These are phyloP conservation scores for Smittia sp. DNA, from an alignment of 2,888 invertebrate genomes.

Conservation along the genomic window DNA sequence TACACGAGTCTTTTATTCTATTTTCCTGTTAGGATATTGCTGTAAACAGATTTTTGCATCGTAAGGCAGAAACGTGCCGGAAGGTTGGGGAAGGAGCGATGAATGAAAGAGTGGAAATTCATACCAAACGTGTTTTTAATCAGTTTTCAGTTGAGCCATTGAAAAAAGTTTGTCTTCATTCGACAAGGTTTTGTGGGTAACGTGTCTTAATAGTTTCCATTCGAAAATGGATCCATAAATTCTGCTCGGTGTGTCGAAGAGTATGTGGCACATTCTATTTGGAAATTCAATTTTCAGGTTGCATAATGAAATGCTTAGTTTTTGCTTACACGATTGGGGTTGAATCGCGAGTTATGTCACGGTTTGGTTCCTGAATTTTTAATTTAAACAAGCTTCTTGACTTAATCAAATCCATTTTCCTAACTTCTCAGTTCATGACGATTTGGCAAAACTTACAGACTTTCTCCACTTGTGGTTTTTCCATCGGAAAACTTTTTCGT, in stretches of 20 bases:
- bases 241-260: background rate
- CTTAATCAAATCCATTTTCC: no score
- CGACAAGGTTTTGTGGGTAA: slow-evolving; percentile 30
- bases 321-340: background rate
- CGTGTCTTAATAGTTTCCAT: slow-evolving; percentile 19
- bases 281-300: slow-evolving; percentile 38
- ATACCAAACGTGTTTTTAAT: slow-evolving; percentile 41
- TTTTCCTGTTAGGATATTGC: slow-evolving; percentile 33
- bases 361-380: no score
- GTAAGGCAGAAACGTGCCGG: slow-evolving; percentile 26
- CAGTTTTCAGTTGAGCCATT: slow-evolving; percentile 9
- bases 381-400: no score
- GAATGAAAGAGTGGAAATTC: slow-evolving; percentile 18
- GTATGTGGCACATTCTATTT: no score
- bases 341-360: background rate
- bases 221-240: slow-evolving; percentile 24
- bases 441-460: no score
- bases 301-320: slow-evolving; percentile 25
- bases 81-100: background rate
- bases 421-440: no score
- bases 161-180: slow-evolving; percentile 37
- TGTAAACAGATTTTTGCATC: slow-evolving; percentile 37
- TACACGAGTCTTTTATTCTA: slow-evolving; percentile 38
- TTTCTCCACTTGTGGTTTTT: background rate
- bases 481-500: background rate